phyloP scores from a whole-genome alignment of 1,140 invertebrate species.

The Vanessa tameamea region DNA sequence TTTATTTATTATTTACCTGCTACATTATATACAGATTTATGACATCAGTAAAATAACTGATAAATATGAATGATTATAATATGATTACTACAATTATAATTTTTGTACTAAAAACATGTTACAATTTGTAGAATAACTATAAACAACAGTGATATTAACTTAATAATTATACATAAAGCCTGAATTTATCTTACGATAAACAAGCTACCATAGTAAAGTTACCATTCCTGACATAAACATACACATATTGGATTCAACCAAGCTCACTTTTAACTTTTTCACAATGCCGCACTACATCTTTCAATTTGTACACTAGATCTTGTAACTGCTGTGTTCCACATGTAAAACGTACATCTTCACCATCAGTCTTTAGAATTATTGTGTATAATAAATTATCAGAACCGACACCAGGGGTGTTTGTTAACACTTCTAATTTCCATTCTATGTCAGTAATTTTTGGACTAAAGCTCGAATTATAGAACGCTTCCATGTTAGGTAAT shows the following conservation, averaged over 20 bases:
- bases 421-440: conserved; percentile 83
- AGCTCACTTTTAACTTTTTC: conserved; percentile 79
- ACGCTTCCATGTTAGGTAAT: conserved; percentile 40
- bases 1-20: conserved; percentile 24
- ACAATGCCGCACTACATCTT: conserved; percentile 83
- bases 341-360: conserved; percentile 81
- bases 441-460: conserved; percentile 84
- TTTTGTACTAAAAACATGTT: too few relatives aligned
- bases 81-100: too few relatives aligned
- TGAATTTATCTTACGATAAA: not conserved
- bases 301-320: conserved; percentile 85
- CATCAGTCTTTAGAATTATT: conserved; percentile 73
- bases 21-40: too few relatives aligned
- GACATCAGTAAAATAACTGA: too few relatives aligned
- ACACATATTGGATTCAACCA: conserved; percentile 30
- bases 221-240: not conserved
- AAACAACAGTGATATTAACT: too few relatives aligned
- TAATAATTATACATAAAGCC: not conserved
- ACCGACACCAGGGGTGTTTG: conserved; percentile 66
- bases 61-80: too few relatives aligned
- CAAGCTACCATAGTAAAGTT: not conserved
- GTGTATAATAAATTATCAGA: conserved; percentile 74
- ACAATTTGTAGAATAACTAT: too few relatives aligned
- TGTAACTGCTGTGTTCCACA: conserved; percentile 84
- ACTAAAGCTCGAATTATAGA: conserved; percentile 48